These are phyloP conservation scores for Onthophagus sagittarius DNA, from an alignment of 2,888 invertebrate species.

Conservation along the genomic window DNA sequence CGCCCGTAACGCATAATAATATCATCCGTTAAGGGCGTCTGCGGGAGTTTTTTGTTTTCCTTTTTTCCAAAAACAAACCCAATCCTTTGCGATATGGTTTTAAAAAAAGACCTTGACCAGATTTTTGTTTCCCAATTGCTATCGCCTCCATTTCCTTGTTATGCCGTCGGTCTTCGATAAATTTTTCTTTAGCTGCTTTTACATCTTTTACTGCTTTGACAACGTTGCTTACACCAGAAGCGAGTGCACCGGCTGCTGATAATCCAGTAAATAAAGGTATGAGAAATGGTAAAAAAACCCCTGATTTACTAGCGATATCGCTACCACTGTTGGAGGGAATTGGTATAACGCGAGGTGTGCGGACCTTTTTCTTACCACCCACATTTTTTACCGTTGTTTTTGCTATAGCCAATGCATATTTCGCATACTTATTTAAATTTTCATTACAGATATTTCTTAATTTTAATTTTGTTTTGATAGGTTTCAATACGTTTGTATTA, in stretches of 20 bases:
- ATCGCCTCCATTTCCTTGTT: too few relatives aligned
- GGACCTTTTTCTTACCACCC: constrained; percentile 15
- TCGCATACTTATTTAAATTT: too few relatives aligned
- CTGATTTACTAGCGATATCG: too few relatives aligned
- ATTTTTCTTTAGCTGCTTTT: constrained; percentile 36
- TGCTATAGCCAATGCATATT: too few relatives aligned
- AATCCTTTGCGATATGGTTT: too few relatives aligned
- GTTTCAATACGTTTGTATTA: too few relatives aligned
- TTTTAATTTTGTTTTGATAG: too few relatives aligned
- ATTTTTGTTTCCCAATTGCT: too few relatives aligned
- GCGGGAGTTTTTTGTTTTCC: constrained; percentile 28
- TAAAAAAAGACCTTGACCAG: too few relatives aligned
- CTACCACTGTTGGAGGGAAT: neutral
- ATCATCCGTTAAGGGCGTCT: constrained; percentile 30
- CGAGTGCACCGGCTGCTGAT: constrained; percentile 38
- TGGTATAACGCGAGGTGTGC: constrained; percentile 15
- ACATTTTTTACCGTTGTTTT: too few relatives aligned
- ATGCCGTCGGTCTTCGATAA: too few relatives aligned
- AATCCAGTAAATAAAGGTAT: constrained; percentile 41
- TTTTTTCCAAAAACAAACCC: constrained; percentile 31
- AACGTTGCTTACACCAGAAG: constrained; percentile 41
- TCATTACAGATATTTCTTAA: too few relatives aligned
- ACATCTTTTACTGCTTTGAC: constrained; percentile 39
- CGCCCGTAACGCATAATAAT: constrained; percentile 28
- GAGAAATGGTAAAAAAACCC: constrained; percentile 36